These are phyloP conservation scores for Cylloceria caligata DNA, from an alignment of 2,888 invertebrate genomes.

Conservation along the genomic window DNA sequence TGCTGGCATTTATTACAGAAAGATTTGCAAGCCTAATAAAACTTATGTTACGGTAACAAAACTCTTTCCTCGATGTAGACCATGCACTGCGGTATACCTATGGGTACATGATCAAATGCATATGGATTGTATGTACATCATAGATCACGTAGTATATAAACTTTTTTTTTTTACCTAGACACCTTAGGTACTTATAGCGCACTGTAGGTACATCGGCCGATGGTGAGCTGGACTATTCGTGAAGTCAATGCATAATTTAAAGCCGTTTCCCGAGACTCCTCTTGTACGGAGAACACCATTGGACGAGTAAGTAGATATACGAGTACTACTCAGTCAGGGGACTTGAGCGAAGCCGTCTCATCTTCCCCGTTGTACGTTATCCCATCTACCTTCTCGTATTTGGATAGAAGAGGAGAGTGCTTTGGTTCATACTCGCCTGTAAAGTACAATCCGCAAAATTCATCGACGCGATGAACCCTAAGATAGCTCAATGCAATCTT, in stretches of 20 bases:
- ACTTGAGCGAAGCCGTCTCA: conserved; percentile 55
- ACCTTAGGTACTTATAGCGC: conserved; percentile 4
- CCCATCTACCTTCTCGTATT: conserved; percentile 34
- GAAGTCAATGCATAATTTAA: conserved; percentile 65
- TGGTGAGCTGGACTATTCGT: conserved; percentile 60
- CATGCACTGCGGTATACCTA: neutral
- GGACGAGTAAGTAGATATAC: conserved; percentile 64
- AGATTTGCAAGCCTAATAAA: too few relatives aligned
- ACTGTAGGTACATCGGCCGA: conserved; percentile 33
- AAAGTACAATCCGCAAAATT: conserved; percentile 44
- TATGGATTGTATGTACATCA: conserved; percentile 22
- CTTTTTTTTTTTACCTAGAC: conserved; percentile 27
- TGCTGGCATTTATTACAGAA: too few relatives aligned
- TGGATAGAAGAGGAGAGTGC: conserved; percentile 22
- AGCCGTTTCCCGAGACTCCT: conserved; percentile 57
- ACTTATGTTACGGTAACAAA: too few relatives aligned
- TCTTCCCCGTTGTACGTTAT: conserved; percentile 45
- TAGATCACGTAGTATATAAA: conserved; percentile 40
- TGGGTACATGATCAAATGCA: conserved; percentile 5
- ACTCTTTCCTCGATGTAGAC: too few relatives aligned
- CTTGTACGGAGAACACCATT: conserved; percentile 40
- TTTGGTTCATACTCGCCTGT: conserved; percentile 1
- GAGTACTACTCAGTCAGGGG: conserved; percentile 58
- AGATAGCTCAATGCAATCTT: conserved; percentile 31
- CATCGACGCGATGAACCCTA: conserved; percentile 39